These are phyloP conservation scores for Trachythela sp. DNA, from an alignment of 64 coral and sea anemone species.

Conservation along the genomic window DNA sequence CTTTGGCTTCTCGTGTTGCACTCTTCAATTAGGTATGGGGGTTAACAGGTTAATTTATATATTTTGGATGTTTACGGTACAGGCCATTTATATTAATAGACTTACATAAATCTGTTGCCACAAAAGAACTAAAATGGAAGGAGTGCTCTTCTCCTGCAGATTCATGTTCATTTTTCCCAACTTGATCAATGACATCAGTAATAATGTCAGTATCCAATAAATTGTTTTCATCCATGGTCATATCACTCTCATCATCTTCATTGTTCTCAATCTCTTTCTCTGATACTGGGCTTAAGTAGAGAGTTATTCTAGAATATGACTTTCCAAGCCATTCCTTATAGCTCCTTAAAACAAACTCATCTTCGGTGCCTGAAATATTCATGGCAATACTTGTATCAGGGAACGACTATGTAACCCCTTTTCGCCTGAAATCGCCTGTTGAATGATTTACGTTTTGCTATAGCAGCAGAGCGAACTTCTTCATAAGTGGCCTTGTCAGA, in stretches of 20 bases:
- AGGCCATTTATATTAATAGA: too few species aligned
- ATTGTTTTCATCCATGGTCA: neutral
- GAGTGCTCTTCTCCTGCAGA: neutral
- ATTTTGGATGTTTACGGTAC: too few species aligned
- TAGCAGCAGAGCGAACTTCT: slow-evolving; percentile 30
- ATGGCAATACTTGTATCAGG: slow-evolving; percentile 52
- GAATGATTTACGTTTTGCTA: slow-evolving; percentile 49
- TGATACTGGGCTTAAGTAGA: slow-evolving; percentile 36
- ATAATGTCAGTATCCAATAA: neutral
- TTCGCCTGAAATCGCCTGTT: slow-evolving; percentile 40
- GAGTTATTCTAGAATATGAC: slow-evolving; percentile 45
- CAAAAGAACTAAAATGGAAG: neutral
- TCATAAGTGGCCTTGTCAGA: slow-evolving; percentile 30
- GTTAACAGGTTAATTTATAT: too few species aligned
- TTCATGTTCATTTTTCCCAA: neutral
- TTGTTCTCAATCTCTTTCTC: neutral
- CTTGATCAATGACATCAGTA: neutral
- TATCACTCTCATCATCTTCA: neutral
- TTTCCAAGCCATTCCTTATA: slow-evolving; percentile 53
- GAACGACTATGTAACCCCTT: slow-evolving; percentile 56
- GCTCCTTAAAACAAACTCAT: slow-evolving; percentile 50
- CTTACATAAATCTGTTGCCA: neutral
- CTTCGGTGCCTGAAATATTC: slow-evolving; percentile 35
- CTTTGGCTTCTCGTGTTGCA: too few species aligned
- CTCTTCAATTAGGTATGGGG: too few species aligned